Evolutionary conservation across 2,113 vertebrate species (phyloP).

Genomic region (Saiga tatarica): DNA sequence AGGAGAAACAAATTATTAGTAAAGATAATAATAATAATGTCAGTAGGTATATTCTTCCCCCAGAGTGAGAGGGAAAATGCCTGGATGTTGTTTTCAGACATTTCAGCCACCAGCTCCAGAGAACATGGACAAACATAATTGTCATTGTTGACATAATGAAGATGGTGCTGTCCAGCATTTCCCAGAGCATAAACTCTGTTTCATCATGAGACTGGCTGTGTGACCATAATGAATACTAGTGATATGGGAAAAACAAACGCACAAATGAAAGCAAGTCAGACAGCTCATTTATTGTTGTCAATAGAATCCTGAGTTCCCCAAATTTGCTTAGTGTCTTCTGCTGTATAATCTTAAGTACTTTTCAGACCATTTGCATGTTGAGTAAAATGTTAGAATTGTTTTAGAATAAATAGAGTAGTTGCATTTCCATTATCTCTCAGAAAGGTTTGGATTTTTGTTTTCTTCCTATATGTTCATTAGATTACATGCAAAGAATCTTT

Average conservation of each 20-base stretch:
- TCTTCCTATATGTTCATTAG: not conserved
- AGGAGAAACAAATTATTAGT: slow-evolving; percentile 39
- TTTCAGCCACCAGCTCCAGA: not conserved
- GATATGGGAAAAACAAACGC: slow-evolving; percentile 14
- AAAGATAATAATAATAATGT: slow-evolving; percentile 17
- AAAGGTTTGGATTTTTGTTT: not conserved
- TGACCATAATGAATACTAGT: not conserved
- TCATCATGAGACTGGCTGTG: not conserved
- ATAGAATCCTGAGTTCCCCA: not conserved
- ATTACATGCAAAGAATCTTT: not conserved
- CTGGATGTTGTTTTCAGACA: slow-evolving; percentile 32
- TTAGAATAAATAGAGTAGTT: slow-evolving; percentile 19
- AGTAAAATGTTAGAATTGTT: not conserved
- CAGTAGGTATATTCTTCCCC: not conserved
- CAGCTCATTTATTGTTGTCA: not conserved
- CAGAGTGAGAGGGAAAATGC: not conserved
- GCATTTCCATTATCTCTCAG: not conserved
- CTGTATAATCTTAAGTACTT: not conserved
- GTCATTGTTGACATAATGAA: slow-evolving; percentile 54
- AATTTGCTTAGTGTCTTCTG: not conserved
- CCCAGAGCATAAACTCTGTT: not conserved
- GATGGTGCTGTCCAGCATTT: slow-evolving; percentile 39
- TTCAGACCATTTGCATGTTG: not conserved
- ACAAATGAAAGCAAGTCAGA: slow-evolving; percentile 27
- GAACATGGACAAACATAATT: slow-evolving; percentile 18